Evolutionary conservation across 2,888 invertebrate species (phyloP), one percentile per base, ranked within the genome.

Genomic region (Diplazon laetatorius): DNA sequence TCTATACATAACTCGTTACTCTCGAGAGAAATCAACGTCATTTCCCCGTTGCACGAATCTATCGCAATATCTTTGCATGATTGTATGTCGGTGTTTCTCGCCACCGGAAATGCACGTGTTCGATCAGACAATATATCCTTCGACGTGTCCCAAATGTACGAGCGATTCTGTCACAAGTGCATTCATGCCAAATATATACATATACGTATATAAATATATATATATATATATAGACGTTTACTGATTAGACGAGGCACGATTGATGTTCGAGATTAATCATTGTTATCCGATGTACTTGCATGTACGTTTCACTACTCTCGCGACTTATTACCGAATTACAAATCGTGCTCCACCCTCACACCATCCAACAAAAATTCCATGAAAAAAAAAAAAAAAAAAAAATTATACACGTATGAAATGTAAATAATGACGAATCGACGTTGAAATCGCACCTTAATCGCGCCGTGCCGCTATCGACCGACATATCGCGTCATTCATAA

Each of bases 381-480:
- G n/a, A 57, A 37, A 42, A 30, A 44, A 16, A 44, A 44, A 20
- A 5, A 44, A n/a, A n/a, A n/a, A n/a, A n/a, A n/a, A n/a, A n/a
- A n/a, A n/a, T n/a, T n/a, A n/a, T n/a, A n/a, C n/a, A 10, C 30
- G 30, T 30, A 30, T 25, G 18, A 3, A 46, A 22, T 52, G 5
- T 65, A 46, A 35, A 48, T 55, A 46, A 39, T 37, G 52, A 62
- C 52, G 30, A 60, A 66, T 25, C 66, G 42, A 20, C 42, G 25
- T 48, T 30, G 4, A 9, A n/a, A 75, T 69, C 69, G 75, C 52
- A 57, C 52, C 39, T 52, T 22, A 48, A 65, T 76, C 71, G 69
- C 65, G 74, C 65, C 78, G 63, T 42, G 69, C 72, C 77, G 57
- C 63, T 50, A 50, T n/a, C 37, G 48, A 30, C 22, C 12, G 14